A percentile compares a stretch with the other conserved stretches of the same genome.
Evolutionary conservation across 2,888 invertebrate species (phyloP).

Genomic region (Rhagophthalmus giganteus): DNA sequence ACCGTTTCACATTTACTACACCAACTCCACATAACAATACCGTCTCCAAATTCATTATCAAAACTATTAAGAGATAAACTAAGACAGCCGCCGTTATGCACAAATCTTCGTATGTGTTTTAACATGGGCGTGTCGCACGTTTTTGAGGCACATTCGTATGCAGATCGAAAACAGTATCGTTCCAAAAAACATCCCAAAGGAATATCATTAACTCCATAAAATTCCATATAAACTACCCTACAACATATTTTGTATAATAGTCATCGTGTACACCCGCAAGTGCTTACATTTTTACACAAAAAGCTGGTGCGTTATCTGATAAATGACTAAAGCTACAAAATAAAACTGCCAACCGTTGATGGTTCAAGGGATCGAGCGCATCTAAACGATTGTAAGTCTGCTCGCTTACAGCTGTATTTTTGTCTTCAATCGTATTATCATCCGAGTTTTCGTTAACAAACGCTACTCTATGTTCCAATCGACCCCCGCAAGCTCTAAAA

Average conservation of each 20-base stretch:
- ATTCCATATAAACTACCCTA: constrained; percentile 89
- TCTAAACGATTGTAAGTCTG: constrained; percentile 55
- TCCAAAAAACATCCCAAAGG: constrained; percentile 92
- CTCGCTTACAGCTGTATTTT: constrained; percentile 33
- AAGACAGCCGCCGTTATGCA: constrained; percentile 87
- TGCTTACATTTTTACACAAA: constrained; percentile 70
- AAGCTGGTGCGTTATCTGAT: constrained; percentile 79
- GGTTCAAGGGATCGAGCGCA: constrained; percentile 77
- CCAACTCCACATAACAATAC: constrained; percentile 81
- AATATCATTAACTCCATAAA: constrained; percentile 94
- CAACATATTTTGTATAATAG: too few species aligned
- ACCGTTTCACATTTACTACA: constrained; percentile 70
- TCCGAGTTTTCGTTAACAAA: background rate
- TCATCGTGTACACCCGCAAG: too few species aligned
- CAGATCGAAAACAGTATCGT: constrained; percentile 84
- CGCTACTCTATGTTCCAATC: constrained; percentile 54
- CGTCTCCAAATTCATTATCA: constrained; percentile 59
- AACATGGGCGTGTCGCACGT: constrained; percentile 83
- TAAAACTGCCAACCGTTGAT: constrained; percentile 85
- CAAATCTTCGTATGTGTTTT: constrained; percentile 86
- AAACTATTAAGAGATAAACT: constrained; percentile 70
- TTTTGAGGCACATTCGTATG: constrained; percentile 80
- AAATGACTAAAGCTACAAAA: constrained; percentile 84
- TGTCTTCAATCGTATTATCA: background rate
- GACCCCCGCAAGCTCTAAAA: constrained; percentile 84